Evolutionary conservation across 2,888 invertebrate species (phyloP), one percentile per base, ranked within the genome.

Genomic region (Gisinianus flammeolus): DNA sequence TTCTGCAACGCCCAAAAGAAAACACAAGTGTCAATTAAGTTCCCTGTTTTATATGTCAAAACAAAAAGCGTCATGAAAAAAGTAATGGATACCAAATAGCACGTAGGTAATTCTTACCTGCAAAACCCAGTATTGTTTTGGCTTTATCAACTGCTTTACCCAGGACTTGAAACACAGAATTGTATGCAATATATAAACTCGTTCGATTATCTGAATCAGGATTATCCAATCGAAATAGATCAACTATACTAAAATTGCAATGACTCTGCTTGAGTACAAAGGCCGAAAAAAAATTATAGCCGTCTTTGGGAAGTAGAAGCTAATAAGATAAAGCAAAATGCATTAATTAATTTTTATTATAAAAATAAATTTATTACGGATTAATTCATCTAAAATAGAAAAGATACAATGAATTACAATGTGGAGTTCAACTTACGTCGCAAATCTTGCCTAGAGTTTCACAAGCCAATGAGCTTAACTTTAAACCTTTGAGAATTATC

Each of bases 191-290:
- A 26, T 73, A 72, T 12, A 56, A 0, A 56, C 77, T 77, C 1
- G 71, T 72, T 77, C 67, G 26, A 5, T 66, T 24, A 26, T 66
- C 62, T 26, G 26, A 22, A 31, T 64, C 35, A 22, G 58, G 28
- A n/a, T 73, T 54, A 8, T 77, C 35, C 8, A 77, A n/a, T 26
- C 56, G 35, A 62, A 77, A 77, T 22, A 77, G 44, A n/a, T 77
- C 77, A 66, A 72, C 72, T 22, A 77, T 33, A 33, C 72, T 67
- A 33, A 52, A 77, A 30, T 44, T 77, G 31, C 72, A 35, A 16
- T 72, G 77, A 30, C 67, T 67, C 62, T 73, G 72, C 22, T 77
- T 77, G 16, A 77, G 56, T 12, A 72, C 72, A 67, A 72, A 73
- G 3, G 72, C 56, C 3, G 77, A 72, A 33, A 77, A 73, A 52